Evolutionary conservation across 2,888 invertebrate species (phyloP), one percentile per base, ranked within the genome.

Genomic region (Octonoba sinensis): DNA sequence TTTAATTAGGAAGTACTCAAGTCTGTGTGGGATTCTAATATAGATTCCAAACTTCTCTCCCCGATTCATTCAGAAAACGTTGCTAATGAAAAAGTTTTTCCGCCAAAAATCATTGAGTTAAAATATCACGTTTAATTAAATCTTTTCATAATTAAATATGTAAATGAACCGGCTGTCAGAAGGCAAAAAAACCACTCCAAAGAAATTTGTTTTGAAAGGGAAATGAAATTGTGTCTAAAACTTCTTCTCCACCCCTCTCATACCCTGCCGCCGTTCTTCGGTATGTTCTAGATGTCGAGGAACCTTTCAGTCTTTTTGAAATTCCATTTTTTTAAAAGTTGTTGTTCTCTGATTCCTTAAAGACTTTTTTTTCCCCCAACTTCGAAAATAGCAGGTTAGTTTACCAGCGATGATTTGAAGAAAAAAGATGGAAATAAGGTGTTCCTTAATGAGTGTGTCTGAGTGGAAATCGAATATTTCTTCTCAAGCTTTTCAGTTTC

Each of bases 121-220:
- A 81, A 81, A 81, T 81, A 81, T 73, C 73, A 81, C 79, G 79
- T 81, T 81, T 81, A 81, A 81, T 81, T 81, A 81, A 81, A 81
- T 81, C 79, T 78, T 71, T 81, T 81, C 79, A 81, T 81, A 81
- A 81, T 81, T 81, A 81, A 81, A 81, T 81, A 81, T 81, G 79
- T 73, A 81, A 81, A 81, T 81, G 79, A 81, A 72, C 79, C 79
- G 69, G 79, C 79, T 81, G 79, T 81, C 79, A 81, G 73, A 69
- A 51, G 20, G 73, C 73, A 46, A 81, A 81, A 81, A 81, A 79
- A 73, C 64, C 54, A 81, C 79, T 73, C 72, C 73, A 81, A 81
- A 81, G 73, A 81, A 81, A 81, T 81, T 81, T 81, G 79, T 81
- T 81, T 81, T 81, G 73, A 79, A 81, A 81, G 79, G 72, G 71